Conservation (phyloP, 2,113 vertebrate genomes). For the Bubalus kerabau region DNA sequence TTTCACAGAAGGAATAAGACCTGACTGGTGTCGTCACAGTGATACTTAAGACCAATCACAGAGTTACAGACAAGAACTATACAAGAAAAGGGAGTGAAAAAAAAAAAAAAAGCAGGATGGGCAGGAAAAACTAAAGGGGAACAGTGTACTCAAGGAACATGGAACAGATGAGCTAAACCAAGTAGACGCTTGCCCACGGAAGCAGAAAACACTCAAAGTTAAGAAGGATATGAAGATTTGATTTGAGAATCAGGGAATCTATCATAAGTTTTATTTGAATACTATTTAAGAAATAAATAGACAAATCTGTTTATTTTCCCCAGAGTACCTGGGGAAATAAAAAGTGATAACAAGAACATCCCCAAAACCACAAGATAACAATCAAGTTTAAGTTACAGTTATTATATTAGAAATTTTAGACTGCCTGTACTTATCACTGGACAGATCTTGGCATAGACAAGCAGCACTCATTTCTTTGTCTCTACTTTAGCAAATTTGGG, state of each 20-base stretch:
- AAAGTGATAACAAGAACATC: background rate
- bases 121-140: background rate
- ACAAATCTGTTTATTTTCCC: background rate
- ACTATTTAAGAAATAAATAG: too few relatives aligned
- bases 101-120: background rate
- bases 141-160: background rate
- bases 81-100: background rate
- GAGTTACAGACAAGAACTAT: background rate
- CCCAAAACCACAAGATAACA: background rate
- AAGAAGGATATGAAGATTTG: background rate
- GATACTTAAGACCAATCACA: background rate
- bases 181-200: accelerated
- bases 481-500: background rate
- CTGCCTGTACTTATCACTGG: too few relatives aligned
- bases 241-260: background rate
- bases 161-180: accelerated
- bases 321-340: background rate
- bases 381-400: background rate
- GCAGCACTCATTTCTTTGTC: background rate
- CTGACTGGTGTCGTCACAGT: background rate
- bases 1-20: background rate
- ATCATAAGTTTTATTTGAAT: background rate
- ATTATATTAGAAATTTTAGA: background rate
- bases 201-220: background rate
- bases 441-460: too few relatives aligned